Evolutionary conservation across 2,888 invertebrate species (phyloP).

Genomic region (Drosophila lutescens): DNA sequence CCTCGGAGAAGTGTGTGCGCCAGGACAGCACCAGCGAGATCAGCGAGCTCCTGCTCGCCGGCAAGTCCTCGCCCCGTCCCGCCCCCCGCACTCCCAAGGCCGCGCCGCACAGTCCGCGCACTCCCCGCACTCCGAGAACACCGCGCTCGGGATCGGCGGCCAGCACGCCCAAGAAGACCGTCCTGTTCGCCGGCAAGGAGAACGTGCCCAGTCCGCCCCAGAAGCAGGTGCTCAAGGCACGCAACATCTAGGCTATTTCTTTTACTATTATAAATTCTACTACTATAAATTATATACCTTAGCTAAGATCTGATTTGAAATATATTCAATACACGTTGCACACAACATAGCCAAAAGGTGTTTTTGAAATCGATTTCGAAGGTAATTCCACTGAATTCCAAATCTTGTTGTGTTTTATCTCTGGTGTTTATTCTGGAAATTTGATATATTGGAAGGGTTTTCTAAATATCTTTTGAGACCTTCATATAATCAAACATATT

Average conservation of each 20-base stretch:
- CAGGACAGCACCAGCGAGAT: slow-evolving; percentile 77
- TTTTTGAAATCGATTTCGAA: background rate
- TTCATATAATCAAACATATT: background rate
- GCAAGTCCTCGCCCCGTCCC: slow-evolving; percentile 56
- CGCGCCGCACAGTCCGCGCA: slow-evolving; percentile 67
- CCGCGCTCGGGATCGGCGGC: slow-evolving; percentile 57
- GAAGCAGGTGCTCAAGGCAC: slow-evolving; percentile 82
- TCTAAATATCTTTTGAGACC: background rate
- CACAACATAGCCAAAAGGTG: slow-evolving; percentile 26
- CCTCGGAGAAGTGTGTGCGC: slow-evolving; percentile 78
- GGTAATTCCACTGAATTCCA: background rate
- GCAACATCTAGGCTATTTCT: slow-evolving; percentile 70
- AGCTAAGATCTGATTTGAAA: slow-evolving; percentile 54
- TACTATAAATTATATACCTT: slow-evolving; percentile 52
- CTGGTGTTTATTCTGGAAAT: background rate
- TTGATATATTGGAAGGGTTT: background rate
- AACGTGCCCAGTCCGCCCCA: slow-evolving; percentile 82
- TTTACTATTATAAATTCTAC: slow-evolving; percentile 32
- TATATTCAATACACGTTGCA: slow-evolving; percentile 40
- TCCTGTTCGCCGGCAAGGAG: slow-evolving; percentile 83
- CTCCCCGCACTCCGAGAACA: slow-evolving; percentile 76
- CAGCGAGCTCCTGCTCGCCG: slow-evolving; percentile 69
- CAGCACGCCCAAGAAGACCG: slow-evolving; percentile 82
- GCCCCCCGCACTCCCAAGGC: slow-evolving; percentile 62
- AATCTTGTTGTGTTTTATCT: too few species aligned